A percentile compares a stretch with the other conserved stretches of the same genome.
Conservation (phyloP, 2,888 invertebrate genomes). For the Taphrorychus bicolor region DNA sequence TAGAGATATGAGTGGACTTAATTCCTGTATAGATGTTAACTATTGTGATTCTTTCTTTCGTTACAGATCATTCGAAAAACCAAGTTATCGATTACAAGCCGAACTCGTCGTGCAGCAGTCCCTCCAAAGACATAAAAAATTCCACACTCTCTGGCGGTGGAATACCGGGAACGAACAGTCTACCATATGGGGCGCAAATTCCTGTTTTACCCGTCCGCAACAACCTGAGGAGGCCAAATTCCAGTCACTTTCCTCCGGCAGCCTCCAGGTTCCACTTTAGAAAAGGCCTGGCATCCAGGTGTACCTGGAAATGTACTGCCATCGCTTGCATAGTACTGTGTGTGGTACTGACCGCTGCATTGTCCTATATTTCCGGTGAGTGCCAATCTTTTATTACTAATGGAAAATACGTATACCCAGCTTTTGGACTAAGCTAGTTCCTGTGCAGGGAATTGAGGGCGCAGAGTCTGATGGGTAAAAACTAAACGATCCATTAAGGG, state of each 20-base stretch:
- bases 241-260: conserved; percentile 75
- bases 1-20: not conserved
- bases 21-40: not conserved
- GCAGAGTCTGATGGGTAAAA: no score
- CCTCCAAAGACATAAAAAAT: conserved; percentile 74
- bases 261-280: conserved; percentile 82
- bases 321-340: conserved; percentile 86
- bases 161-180: conserved; percentile 28
- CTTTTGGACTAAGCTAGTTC: no score
- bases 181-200: conserved; percentile 56
- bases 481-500: conserved; percentile 15
- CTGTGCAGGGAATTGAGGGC: no score
- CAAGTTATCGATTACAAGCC: conserved; percentile 86
- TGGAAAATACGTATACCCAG: not conserved
- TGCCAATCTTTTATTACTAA: no score
- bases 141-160: conserved; percentile 64
- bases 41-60: conserved; percentile 4
- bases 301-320: conserved; percentile 93
- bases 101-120: conserved; percentile 87
- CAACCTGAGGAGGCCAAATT: conserved; percentile 69
- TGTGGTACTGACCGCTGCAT: conserved; percentile 80
- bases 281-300: conserved; percentile 84
- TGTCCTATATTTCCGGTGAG: conserved; percentile 88
- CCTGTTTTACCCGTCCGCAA: conserved; percentile 80
- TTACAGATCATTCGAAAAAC: conserved; percentile 86